Percentiles rank a stretch among this genome's conserved stretches.
Evolutionary conservation across 2,113 vertebrate species (phyloP).

Genomic region (Caretta caretta): DNA sequence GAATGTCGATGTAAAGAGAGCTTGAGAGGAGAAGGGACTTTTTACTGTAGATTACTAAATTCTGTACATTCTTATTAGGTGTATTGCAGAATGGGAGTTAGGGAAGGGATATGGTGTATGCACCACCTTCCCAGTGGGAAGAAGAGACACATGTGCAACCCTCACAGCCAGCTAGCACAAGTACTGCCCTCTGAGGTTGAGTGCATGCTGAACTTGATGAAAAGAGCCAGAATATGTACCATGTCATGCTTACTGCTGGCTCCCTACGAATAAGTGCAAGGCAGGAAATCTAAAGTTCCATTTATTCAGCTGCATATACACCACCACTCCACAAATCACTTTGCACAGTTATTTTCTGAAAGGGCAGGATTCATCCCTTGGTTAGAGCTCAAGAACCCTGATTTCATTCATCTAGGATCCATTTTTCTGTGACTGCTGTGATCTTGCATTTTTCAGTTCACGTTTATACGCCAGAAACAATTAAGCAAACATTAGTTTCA

Average conservation of each 20-base stretch:
- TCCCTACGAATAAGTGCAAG: background rate
- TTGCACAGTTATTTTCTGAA: background rate
- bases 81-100: background rate
- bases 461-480: background rate
- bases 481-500: conserved; percentile 22
- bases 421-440: rapidly evolving
- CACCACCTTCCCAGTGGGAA: background rate
- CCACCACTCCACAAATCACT: background rate
- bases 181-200: background rate
- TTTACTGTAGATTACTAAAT: background rate
- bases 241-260: background rate
- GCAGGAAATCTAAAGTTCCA: background rate
- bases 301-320: background rate
- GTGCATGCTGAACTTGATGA: background rate
- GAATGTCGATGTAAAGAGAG: background rate
- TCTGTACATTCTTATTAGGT: background rate
- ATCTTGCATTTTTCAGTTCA: conserved; percentile 32
- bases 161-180: background rate
- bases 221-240: background rate
- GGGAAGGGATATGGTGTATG: background rate
- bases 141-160: background rate
- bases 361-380: background rate
- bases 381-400: background rate
- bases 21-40: background rate
- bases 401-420: background rate